phyloP scores from a whole-genome alignment of 2,888 invertebrate genomes.

The Ophion costatus region DNA sequence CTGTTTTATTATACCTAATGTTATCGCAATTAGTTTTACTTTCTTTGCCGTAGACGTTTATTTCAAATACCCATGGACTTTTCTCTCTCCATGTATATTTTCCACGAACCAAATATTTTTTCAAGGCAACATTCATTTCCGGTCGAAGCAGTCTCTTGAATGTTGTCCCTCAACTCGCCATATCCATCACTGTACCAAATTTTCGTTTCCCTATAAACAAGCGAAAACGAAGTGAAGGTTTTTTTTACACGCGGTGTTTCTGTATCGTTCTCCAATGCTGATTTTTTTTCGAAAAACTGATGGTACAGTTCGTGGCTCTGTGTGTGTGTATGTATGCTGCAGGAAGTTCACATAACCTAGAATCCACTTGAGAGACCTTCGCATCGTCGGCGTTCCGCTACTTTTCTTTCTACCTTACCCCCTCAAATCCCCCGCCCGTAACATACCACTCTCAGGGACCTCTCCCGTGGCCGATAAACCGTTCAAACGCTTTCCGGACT shows the following conservation, averaged over 20 bases:
- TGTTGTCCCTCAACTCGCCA: not conserved
- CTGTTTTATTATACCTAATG: too few relatives aligned
- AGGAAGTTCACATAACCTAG: constrained; percentile 39
- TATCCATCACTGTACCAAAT: not conserved
- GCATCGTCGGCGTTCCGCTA: constrained; percentile 49
- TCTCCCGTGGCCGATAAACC: constrained; percentile 67
- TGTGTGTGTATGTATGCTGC: not conserved
- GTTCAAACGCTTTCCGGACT: constrained; percentile 69
- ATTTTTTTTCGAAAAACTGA: constrained; percentile 21
- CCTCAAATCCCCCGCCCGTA: not conserved
- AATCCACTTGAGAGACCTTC: constrained; percentile 46
- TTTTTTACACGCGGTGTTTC: not conserved
- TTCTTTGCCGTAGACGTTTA: not conserved
- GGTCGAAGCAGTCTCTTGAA: not conserved
- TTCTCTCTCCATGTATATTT: not conserved
- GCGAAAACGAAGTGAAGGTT: not conserved
- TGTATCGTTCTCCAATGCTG: constrained; percentile 1
- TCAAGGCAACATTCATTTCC: not conserved
- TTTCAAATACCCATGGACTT: not conserved
- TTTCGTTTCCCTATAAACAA: not conserved
- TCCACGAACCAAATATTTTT: not conserved
- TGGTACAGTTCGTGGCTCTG: not conserved
- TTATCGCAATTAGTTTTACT: not conserved
- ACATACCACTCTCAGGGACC: constrained; percentile 34
- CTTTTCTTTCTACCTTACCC: constrained; percentile 28